Percentiles rank a stretch among this genome's conserved stretches.
These are phyloP conservation scores for Muscicapa comitata DNA, from an alignment of 2,797 vertebrate genomes.

Conservation along the genomic window DNA sequence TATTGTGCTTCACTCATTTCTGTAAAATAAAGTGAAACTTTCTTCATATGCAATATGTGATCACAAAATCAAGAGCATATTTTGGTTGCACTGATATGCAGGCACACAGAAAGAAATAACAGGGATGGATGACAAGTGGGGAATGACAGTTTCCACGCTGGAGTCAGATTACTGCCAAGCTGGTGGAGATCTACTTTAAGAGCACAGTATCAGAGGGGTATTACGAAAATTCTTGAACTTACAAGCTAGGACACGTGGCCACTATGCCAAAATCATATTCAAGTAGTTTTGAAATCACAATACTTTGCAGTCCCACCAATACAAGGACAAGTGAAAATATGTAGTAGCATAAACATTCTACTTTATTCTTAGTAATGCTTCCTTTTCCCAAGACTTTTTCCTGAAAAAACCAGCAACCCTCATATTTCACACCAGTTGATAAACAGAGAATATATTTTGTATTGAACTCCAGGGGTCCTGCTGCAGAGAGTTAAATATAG, in stretches of 20 bases:
- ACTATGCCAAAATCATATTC: background rate
- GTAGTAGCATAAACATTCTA: background rate
- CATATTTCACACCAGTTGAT: background rate
- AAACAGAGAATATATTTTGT: background rate
- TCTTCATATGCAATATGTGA: background rate
- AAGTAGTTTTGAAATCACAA: background rate
- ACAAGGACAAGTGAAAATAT: background rate
- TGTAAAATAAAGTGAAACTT: background rate
- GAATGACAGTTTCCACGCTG: background rate
- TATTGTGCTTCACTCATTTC: background rate
- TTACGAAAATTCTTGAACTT: background rate
- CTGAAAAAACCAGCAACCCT: background rate
- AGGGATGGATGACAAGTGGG: background rate
- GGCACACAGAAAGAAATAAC: background rate
- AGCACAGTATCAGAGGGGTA: background rate
- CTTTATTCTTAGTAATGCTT: background rate
- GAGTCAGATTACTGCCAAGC: background rate
- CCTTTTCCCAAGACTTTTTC: background rate
- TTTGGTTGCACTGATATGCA: background rate
- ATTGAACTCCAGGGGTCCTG: background rate
- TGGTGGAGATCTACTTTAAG: background rate
- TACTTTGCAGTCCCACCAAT: accelerated
- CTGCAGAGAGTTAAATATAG: background rate
- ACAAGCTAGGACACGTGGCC: background rate
- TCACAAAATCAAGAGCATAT: background rate